Evolutionary conservation across 2,888 invertebrate genomes (phyloP).

Genomic region (Colostygia pectinataria): DNA sequence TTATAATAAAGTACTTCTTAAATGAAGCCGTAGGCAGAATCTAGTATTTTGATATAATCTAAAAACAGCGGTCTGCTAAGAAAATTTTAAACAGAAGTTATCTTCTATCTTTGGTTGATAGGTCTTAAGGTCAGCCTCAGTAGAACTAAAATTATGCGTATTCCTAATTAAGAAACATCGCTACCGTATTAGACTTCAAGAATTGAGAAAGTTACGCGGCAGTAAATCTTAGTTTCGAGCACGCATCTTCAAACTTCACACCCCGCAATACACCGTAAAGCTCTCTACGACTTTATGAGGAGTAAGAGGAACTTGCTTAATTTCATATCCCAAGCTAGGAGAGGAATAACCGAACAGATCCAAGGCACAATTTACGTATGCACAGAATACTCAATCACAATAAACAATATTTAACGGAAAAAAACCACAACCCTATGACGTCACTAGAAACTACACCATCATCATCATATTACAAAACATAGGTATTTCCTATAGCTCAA

Average conservation of each 20-base stretch:
- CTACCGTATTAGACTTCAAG: conserved; percentile 17
- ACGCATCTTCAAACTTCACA: conserved; percentile 31
- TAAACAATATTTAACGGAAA: no score
- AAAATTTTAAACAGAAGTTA: no score
- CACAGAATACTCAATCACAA: no score
- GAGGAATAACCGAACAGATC: conserved; percentile 3
- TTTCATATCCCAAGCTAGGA: conserved; percentile 35
- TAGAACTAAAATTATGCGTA: background rate
- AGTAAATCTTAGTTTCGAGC: conserved; percentile 24
- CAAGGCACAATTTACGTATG: background rate
- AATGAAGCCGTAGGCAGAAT: no score
- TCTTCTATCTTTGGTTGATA: no score
- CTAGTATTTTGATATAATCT: no score
- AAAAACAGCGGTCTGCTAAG: no score
- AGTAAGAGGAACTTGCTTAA: conserved; percentile 42
- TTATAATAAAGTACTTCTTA: no score
- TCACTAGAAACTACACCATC: no score
- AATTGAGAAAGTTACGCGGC: conserved; percentile 15
- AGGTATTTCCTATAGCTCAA: no score
- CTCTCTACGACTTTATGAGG: conserved; percentile 17
- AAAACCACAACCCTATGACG: no score
- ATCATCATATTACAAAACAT: no score
- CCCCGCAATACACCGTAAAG: conserved; percentile 20
- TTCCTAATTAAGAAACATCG: conserved; percentile 3
- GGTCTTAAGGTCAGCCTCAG: background rate